Evolutionary conservation across 2,113 vertebrate species (phyloP), one percentile per base, ranked within the genome.

Genomic region (Passer domesticus): DNA sequence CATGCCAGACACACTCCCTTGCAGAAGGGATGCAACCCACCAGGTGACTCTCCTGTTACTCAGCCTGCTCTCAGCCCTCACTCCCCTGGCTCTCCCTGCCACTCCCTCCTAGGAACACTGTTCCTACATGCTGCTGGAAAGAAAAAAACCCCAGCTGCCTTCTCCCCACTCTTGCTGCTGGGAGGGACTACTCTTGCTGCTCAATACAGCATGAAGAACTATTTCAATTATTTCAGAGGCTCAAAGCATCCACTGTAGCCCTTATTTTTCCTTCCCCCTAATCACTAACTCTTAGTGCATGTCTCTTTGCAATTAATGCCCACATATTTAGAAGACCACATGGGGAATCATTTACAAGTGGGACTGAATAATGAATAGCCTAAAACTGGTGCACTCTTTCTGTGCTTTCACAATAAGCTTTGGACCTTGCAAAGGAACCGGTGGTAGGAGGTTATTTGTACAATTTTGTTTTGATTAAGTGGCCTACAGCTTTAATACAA

Each of bases 91-190:
- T 73, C 70, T 91, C 81, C 92, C 86, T 72, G 91, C 83, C 97
- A 68, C 96, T 94, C 97, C 97, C 92, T 96, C 94, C 94, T 47
- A 76, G 78, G 74, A 91, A 84, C 12, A 14, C 76, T 97, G 97
- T 91, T 95, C 60, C 20, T 91, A 70, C 98, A 94, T 13, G 97
- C 55, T 92, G 47, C 89, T 89, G 89, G 55, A 68, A 92, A 73
- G 55, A 49, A 64, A 91, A 76, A 55, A 66, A 50, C 44, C 56
- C 6, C 62, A 67, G 31, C 46, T 31, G 31, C 23, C 33, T 35
- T 66, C 70, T 62, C 60, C 43, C 27, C 8, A 16, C 60, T 27
- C 58, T 83, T 75, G n/a, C 56, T 59, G 56, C 23, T 5, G 5
- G 18, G 27, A 82, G 15, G 49, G 58, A 78, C 62, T 50, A 25